phyloP scores from a whole-genome alignment of 1,140 invertebrate genomes.

The Drosophila mauritiana region DNA sequence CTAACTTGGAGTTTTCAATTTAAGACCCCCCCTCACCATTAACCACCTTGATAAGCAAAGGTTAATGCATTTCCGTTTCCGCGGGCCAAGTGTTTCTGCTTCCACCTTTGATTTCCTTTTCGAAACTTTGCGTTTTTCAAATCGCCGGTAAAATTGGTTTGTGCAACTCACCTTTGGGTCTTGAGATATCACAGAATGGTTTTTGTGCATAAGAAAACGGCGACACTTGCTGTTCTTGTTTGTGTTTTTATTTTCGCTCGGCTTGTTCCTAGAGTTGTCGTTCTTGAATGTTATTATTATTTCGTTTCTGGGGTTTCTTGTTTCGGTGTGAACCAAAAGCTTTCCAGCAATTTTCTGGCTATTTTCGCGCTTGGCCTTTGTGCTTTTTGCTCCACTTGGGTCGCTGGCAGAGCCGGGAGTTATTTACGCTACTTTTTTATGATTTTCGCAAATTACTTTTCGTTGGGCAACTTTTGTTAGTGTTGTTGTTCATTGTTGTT shows the following conservation, averaged over 20 bases:
- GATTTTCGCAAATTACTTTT: conserved; percentile 50
- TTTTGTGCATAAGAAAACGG: conserved; percentile 61
- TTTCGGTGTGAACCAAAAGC: conserved; percentile 42
- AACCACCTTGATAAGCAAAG: conserved; percentile 14
- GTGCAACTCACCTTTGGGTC: conserved; percentile 80
- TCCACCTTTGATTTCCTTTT: conserved; percentile 22
- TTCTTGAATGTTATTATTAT: conserved; percentile 31
- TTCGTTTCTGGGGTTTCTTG: conserved; percentile 10
- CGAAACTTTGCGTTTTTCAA: conserved; percentile 1
- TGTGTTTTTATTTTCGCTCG: not conserved
- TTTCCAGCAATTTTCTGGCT: conserved; percentile 39
- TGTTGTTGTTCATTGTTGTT: conserved; percentile 26
- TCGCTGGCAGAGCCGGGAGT: conserved; percentile 31
- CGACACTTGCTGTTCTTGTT: conserved; percentile 38
- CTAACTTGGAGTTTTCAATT: not conserved
- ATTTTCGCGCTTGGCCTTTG: conserved; percentile 38
- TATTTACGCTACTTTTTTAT: conserved; percentile 39
- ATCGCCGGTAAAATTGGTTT: conserved; percentile 9
- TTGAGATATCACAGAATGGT: conserved; percentile 83
- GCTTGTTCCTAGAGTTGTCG: conserved; percentile 32
- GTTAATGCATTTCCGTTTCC: conserved; percentile 62
- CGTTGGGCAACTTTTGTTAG: conserved; percentile 40
- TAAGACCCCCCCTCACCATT: not conserved
- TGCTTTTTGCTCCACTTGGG: conserved; percentile 43
- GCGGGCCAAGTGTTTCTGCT: conserved; percentile 31